These are phyloP conservation scores for Polypedilum pembai DNA, from an alignment of 1,140 invertebrate species.

Conservation along the genomic window DNA sequence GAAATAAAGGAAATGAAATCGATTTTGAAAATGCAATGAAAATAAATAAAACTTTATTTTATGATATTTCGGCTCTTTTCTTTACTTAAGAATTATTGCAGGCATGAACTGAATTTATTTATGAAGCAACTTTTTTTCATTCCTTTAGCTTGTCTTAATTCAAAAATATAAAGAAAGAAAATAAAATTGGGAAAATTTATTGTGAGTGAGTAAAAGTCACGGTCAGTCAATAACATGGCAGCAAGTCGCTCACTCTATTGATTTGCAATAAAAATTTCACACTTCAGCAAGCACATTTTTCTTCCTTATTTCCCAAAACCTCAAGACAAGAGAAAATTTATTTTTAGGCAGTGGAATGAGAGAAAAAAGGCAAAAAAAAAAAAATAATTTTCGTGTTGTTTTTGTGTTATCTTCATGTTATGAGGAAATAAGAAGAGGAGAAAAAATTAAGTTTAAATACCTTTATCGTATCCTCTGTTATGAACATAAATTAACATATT, in stretches of 20 bases:
- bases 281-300: background rate
- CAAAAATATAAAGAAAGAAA: too few relatives aligned
- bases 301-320: background rate
- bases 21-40: too few relatives aligned
- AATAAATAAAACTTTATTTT: background rate
- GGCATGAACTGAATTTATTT: background rate
- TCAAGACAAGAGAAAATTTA: too few relatives aligned
- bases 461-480: background rate
- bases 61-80: too few relatives aligned
- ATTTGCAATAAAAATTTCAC: constrained; percentile 19
- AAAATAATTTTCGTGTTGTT: too few relatives aligned
- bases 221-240: constrained; percentile 1
- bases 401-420: too few relatives aligned
- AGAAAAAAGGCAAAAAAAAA: too few relatives aligned
- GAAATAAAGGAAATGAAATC: too few relatives aligned
- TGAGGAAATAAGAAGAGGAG: too few relatives aligned
- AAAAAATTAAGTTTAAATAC: background rate
- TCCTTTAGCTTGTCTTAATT: background rate
- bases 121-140: background rate
- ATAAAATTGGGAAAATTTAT: background rate
- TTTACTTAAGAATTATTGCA: background rate
- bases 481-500: constrained; percentile 14
- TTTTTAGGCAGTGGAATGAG: too few relatives aligned
- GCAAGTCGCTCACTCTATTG: background rate
- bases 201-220: background rate